phyloP scores from a whole-genome alignment of 2,888 invertebrate species.

The Dynastes maya region DNA sequence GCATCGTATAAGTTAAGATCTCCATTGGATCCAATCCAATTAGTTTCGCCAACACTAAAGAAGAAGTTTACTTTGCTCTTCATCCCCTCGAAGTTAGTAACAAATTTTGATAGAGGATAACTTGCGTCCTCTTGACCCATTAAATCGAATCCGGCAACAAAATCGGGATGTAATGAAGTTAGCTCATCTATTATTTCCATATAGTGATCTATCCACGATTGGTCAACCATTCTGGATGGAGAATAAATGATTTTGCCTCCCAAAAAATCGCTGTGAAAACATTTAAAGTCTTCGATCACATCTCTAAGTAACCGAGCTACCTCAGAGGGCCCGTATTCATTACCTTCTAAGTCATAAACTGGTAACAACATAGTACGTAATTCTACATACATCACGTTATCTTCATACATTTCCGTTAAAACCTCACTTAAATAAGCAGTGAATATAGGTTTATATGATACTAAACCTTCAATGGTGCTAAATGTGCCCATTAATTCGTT shows the following conservation, averaged over 20 bases:
- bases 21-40: conserved; percentile 79
- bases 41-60: conserved; percentile 89
- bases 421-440: conserved; percentile 73
- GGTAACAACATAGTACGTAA: conserved; percentile 65
- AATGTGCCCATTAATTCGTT: conserved; percentile 23
- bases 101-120: conserved; percentile 71
- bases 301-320: conserved; percentile 72
- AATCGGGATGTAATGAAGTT: conserved; percentile 74
- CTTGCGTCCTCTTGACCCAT: conserved; percentile 72
- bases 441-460: conserved; percentile 62
- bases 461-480: conserved; percentile 9
- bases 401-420: conserved; percentile 75
- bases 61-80: conserved; percentile 71
- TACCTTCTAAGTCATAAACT: conserved; percentile 65
- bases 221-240: conserved; percentile 72
- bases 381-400: conserved; percentile 78
- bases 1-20: conserved; percentile 87
- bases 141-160: conserved; percentile 85
- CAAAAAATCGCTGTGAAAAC: conserved; percentile 73
- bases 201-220: conserved; percentile 65
- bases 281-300: conserved; percentile 72
- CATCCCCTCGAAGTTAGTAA: background rate
- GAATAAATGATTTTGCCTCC: conserved; percentile 77
- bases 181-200: conserved; percentile 64
- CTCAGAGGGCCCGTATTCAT: conserved; percentile 69